Conservation (phyloP, 2,113 vertebrate genomes). For the Tupaia chinensis region DNA sequence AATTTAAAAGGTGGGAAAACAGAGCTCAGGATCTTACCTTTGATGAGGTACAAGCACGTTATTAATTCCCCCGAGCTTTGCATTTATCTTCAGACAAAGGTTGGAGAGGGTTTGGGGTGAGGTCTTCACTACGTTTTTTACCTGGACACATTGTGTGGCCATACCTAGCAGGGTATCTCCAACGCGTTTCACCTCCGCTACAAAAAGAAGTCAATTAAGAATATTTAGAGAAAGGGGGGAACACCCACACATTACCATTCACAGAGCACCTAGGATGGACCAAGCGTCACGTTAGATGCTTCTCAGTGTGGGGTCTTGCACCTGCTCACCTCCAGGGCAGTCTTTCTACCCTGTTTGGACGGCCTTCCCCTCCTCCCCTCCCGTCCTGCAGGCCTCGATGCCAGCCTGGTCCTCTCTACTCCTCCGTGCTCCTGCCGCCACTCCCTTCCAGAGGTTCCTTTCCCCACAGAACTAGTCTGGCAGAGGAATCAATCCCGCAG, state of each 20-base stretch:
- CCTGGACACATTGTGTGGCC: conserved; percentile 99
- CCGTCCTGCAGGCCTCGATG: neutral
- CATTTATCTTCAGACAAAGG: conserved; percentile 99
- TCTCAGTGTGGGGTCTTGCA: neutral
- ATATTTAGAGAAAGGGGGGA: neutral
- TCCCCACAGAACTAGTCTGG: conserved; percentile 8
- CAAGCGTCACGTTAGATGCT: neutral
- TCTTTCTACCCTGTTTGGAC: neutral
- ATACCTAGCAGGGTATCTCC: conserved; percentile 98
- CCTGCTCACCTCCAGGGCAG: neutral
- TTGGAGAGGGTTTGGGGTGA: conserved; percentile 99
- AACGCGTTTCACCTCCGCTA: conserved; percentile 98
- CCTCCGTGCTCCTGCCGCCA: neutral
- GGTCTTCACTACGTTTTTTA: conserved; percentile 99
- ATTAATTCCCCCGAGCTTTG: conserved; percentile 99
- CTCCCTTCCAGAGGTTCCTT: neutral
- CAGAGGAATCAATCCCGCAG: neutral
- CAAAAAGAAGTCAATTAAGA: conserved; percentile 47
- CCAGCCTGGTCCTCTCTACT: neutral
- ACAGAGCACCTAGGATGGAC: neutral
- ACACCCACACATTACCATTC: neutral
- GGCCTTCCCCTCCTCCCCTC: neutral
- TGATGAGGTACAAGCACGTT: conserved; percentile 99
- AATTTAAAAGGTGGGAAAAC: neutral
- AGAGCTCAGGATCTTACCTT: conserved; percentile 89